These are phyloP conservation scores for Arenaria interpres DNA, from an alignment of 2,113 vertebrate species.

Conservation along the genomic window DNA sequence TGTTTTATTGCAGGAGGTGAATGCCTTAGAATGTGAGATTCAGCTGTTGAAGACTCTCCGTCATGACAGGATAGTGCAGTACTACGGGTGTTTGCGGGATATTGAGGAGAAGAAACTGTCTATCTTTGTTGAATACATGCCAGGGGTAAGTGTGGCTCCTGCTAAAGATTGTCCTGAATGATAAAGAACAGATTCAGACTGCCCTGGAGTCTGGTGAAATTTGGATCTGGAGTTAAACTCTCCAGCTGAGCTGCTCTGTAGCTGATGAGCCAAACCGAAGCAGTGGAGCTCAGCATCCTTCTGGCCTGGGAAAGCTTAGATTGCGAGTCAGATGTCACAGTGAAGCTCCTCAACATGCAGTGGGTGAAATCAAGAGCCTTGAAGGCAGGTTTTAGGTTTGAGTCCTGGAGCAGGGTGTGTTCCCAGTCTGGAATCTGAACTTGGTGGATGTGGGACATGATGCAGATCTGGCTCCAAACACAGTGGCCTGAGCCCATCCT, in stretches of 20 bases:
- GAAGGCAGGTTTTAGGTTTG: conserved; percentile 18
- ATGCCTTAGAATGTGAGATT: conserved; percentile 92
- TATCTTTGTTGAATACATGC: conserved; percentile 94
- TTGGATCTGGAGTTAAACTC: neutral
- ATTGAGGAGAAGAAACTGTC: conserved; percentile 85
- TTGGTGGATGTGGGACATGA: neutral
- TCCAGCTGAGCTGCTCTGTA: neutral
- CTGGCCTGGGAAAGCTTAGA: neutral
- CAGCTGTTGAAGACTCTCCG: conserved; percentile 90
- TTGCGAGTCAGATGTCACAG: neutral
- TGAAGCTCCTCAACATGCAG: neutral
- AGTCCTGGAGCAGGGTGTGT: conserved; percentile 34
- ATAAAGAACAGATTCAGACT: neutral
- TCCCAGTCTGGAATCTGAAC: conserved; percentile 10
- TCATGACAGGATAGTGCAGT: conserved; percentile 91
- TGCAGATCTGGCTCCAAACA: conserved; percentile 9
- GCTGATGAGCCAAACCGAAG: neutral
- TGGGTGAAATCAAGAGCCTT: neutral
- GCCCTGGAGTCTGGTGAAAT: neutral
- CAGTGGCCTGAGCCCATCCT: conserved; percentile 1
- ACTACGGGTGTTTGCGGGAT: conserved; percentile 88
- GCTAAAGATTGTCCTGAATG: neutral
- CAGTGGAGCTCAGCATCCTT: neutral
- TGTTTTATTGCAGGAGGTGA: conserved; percentile 82
- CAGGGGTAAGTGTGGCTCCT: conserved; percentile 79